Evolutionary conservation across 2,797 vertebrate genomes (phyloP).

Genomic region (Gymnopithys bicolor): DNA sequence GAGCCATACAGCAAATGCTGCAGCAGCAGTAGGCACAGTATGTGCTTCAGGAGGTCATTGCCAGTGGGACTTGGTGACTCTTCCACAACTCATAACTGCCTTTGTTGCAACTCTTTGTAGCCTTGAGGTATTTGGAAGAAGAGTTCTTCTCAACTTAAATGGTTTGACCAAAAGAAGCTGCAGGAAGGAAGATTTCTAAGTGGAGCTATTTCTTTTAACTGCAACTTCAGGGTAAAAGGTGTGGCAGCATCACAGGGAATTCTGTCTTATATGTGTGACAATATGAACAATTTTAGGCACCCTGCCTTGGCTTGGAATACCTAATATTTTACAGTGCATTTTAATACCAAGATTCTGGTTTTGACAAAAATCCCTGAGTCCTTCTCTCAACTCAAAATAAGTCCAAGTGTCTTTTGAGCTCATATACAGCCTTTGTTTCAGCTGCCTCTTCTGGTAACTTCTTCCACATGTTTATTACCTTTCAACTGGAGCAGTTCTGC

Average conservation of each 20-base stretch:
- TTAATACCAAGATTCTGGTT: not conserved
- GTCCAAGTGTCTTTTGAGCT: slow-evolving; percentile 20
- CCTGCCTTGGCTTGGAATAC: not conserved
- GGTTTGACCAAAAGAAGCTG: not conserved
- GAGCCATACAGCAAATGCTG: not conserved
- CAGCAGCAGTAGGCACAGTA: not conserved
- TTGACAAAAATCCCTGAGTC: not conserved
- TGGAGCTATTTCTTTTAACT: not conserved
- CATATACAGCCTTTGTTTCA: slow-evolving; percentile 9
- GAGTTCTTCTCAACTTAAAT: not conserved
- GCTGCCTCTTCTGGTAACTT: slow-evolving; percentile 10
- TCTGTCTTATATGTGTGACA: not conserved
- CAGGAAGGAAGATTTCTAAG: not conserved
- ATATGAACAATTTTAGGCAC: not conserved
- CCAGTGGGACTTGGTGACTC: not conserved
- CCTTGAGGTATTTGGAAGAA: not conserved
- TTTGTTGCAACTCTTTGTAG: not conserved
- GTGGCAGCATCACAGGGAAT: not conserved
- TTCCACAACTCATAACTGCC: not conserved
- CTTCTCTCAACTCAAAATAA: not conserved
- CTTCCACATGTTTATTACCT: slow-evolving; percentile 34
- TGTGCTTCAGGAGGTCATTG: not conserved
- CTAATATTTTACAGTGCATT: not conserved
- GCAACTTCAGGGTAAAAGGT: not conserved
- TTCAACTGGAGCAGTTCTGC: slow-evolving; percentile 7